phyloP scores from a whole-genome alignment of 2,888 invertebrate genomes.

The Penaeus monodon region DNA sequence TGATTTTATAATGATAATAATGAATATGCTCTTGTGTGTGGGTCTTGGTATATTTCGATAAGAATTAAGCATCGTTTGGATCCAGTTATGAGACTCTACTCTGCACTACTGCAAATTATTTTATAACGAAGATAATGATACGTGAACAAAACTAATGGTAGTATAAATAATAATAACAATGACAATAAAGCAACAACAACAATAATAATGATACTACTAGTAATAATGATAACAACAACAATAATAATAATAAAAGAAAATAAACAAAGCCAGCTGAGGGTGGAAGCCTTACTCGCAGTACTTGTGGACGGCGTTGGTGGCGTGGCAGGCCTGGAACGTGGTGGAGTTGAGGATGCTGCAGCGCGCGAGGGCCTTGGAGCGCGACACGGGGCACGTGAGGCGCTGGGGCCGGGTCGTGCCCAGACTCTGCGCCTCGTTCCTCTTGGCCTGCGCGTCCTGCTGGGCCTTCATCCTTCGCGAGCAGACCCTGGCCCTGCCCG shows the following conservation, averaged over 20 bases:
- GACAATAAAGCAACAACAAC: neutral
- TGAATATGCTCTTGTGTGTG: no score
- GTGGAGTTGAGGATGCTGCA: constrained; percentile 74
- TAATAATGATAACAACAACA: no score
- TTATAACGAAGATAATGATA: no score
- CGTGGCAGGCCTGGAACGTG: constrained; percentile 83
- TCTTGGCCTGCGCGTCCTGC: neutral
- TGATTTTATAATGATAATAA: no score
- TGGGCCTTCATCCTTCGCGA: constrained; percentile 69
- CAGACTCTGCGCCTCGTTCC: neutral
- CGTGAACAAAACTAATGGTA: no score
- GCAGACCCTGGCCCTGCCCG: constrained; percentile 84
- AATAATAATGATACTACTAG: no score
- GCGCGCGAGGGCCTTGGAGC: constrained; percentile 69
- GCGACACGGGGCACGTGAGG: constrained; percentile 54
- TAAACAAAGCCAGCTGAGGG: no score
- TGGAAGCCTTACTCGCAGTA: constrained; percentile 55
- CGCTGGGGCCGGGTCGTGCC: constrained; percentile 23
- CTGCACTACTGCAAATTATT: no score
- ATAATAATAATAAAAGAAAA: no score
- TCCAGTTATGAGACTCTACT: no score
- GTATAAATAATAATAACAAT: neutral
- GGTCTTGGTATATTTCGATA: no score
- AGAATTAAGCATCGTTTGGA: no score
- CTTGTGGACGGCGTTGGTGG: constrained; percentile 76